phyloP scores from a whole-genome alignment of 1,140 invertebrate species.

The Aphidius ervi region DNA sequence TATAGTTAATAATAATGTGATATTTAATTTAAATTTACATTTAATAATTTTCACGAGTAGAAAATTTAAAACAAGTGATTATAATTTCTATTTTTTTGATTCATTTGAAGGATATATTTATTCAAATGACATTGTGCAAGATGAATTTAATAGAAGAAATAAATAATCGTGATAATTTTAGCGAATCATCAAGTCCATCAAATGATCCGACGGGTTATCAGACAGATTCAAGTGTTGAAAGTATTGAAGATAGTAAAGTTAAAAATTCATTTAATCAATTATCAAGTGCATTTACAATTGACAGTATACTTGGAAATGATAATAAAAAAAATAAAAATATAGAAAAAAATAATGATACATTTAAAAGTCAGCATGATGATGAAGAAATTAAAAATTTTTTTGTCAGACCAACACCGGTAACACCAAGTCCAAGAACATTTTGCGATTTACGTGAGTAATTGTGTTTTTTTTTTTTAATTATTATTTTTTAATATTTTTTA shows the following conservation, averaged over 20 bases:
- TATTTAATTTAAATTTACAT: too few species aligned
- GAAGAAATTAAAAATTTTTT: conserved; percentile 9
- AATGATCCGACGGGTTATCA: conserved; percentile 11
- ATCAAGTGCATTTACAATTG: conserved; percentile 21
- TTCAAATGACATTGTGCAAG: conserved; percentile 9
- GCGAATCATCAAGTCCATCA: not conserved
- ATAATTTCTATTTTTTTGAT: not conserved
- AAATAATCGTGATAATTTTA: not conserved
- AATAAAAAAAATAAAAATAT: conserved; percentile 8
- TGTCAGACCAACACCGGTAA: conserved; percentile 7
- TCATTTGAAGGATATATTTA: not conserved
- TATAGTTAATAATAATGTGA: too few species aligned
- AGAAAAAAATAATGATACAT: conserved; percentile 7
- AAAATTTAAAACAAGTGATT: not conserved
- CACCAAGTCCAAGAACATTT: conserved; percentile 7
- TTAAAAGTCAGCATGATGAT: conserved; percentile 1
- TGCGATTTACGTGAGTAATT: conserved; percentile 17
- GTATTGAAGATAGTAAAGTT: not conserved
- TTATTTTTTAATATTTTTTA: not conserved
- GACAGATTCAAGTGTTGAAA: conserved; percentile 17
- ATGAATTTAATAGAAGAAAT: not conserved
- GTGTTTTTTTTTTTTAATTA: not conserved
- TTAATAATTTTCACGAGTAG: too few species aligned
- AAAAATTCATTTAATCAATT: conserved; percentile 1
- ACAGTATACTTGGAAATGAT: conserved; percentile 26